Percentiles rank a stretch among this genome's conserved stretches.
These are phyloP conservation scores for Sinella curviseta DNA, from an alignment of 1,140 invertebrate species.

Conservation along the genomic window DNA sequence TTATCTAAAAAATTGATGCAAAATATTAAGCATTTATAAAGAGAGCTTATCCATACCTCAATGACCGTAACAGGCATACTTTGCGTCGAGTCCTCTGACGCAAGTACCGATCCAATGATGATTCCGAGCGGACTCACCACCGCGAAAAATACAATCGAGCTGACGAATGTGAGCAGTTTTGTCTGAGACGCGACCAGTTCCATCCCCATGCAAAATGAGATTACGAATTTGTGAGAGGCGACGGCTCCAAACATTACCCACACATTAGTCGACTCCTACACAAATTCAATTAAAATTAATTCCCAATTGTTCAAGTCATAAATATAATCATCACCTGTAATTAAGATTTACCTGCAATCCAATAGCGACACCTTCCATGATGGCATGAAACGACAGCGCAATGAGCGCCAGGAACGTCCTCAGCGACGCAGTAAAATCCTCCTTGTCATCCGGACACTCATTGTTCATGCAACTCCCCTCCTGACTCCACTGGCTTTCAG, in stretches of 20 bases:
- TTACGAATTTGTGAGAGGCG: constrained; percentile 85
- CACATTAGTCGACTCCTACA: constrained; percentile 58
- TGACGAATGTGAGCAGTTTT: constrained; percentile 41
- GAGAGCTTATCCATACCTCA: too few relatives aligned
- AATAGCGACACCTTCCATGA: constrained; percentile 74
- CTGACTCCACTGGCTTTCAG: too few relatives aligned
- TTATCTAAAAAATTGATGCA: too few relatives aligned
- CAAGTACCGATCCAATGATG: constrained; percentile 61
- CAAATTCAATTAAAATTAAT: too few relatives aligned
- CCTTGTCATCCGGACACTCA: constrained; percentile 3
- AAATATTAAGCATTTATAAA: too few relatives aligned
- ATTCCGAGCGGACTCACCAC: constrained; percentile 75
- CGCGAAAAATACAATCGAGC: constrained; percentile 74
- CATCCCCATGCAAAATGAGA: constrained; percentile 81
- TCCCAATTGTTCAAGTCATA: too few relatives aligned
- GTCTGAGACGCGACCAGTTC: constrained; percentile 62
- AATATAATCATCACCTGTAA: neutral
- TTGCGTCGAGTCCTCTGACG: neutral
- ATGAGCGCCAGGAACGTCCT: constrained; percentile 76
- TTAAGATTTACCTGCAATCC: constrained; percentile 46
- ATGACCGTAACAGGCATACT: constrained; percentile 35
- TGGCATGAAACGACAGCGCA: constrained; percentile 84
- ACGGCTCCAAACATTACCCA: constrained; percentile 81
- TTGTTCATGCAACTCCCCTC: too few relatives aligned
- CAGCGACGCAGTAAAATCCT: constrained; percentile 59